A percentile compares a stretch with the other conserved stretches of the same genome.
Evolutionary conservation across 37 sponge, comb jelly and placozoan species (phyloP).

Genomic region (Amphimedon queenslandica): DNA sequence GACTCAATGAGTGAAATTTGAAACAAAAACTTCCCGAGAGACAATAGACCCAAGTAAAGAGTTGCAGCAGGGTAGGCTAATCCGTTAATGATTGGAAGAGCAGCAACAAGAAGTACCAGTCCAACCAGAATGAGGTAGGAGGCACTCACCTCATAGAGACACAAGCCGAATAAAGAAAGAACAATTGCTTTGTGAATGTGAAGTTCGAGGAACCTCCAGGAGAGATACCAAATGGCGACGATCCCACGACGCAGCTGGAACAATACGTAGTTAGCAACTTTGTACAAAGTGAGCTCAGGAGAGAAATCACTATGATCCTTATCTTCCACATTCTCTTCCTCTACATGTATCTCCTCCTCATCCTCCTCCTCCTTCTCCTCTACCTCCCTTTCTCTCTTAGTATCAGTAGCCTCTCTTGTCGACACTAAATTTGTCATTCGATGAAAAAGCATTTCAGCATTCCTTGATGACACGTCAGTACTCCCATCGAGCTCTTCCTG

Average conservation of each 20-base stretch:
- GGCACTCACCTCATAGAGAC: slow-evolving; percentile 39
- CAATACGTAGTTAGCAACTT: not conserved
- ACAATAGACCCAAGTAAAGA: slow-evolving; percentile 34
- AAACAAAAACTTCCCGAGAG: slow-evolving; percentile 38
- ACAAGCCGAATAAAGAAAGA: slow-evolving; percentile 38
- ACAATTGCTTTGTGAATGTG: slow-evolving; percentile 57
- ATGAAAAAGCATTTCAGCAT: not conserved
- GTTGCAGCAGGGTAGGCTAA: slow-evolving; percentile 59
- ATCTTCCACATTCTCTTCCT: slow-evolving; percentile 3
- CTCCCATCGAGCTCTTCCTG: not conserved
- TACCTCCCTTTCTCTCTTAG: not conserved
- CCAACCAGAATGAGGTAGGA: slow-evolving; percentile 44
- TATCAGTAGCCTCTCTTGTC: not conserved
- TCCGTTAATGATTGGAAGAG: slow-evolving; percentile 33
- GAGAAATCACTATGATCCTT: not conserved
- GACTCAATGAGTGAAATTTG: slow-evolving; percentile 31
- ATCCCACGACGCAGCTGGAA: not conserved
- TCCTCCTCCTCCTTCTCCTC: slow-evolving; percentile 7
- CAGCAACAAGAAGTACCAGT: slow-evolving; percentile 16
- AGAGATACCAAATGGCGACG: not conserved
- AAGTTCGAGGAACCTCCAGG: slow-evolving; percentile 64
- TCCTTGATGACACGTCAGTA: not conserved
- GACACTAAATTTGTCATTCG: too few species aligned
- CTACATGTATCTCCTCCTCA: not conserved
- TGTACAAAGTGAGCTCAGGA: not conserved